Base-by-base conservation (phyloP, 2,797 vertebrate genomes). In the Pelobates cultripes region DNA sequence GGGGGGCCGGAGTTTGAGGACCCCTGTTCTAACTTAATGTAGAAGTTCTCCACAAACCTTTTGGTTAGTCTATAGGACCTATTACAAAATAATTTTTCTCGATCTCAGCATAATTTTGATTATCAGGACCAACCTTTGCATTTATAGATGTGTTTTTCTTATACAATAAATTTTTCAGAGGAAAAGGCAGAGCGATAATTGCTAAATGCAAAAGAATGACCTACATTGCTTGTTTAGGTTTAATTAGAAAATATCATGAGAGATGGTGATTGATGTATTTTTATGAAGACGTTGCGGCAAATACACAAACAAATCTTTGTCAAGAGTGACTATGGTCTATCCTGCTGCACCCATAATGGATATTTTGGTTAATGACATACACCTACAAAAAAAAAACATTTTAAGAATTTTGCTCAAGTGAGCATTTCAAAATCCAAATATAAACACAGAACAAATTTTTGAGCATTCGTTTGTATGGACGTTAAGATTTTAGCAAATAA, bases 401-500 rank as follows among this genome's bases (percentile, higher is more conserved):
- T 64, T 57, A 17, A 47, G 13, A 75, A 63, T 64, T 41, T 45
- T 63, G 55, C 55, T 70, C 47, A 80, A 68, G 44, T 28, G 13
- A n/a, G 43, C 42, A 60, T 66, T 81, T 75, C 17, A 81, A 76
- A 53, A 67, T 44, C 64, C 68, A 73, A 61, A 66, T 15, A 53
- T 44, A 51, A 66, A 77, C 43, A 17, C 3, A 14, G 43, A 82
- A 72, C 74, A 4, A 3, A 72, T 67, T 77, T 61, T 44, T 45
- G 17, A 60, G 17, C 70, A 45, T 67, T 60, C 73, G 77, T 77
- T 78, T 47, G 69, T 68, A 13, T 42, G 63, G 75, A 51, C 71
- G 63, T 63, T 82, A 41, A 72, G 77, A 78, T 60, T 57, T 64
- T 75, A 79, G 57, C 41, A 41, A 74, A 66, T 75, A 66, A 74